Conservation (phyloP, 2,113 vertebrate genomes). For the Manacus vitellinus region DNA sequence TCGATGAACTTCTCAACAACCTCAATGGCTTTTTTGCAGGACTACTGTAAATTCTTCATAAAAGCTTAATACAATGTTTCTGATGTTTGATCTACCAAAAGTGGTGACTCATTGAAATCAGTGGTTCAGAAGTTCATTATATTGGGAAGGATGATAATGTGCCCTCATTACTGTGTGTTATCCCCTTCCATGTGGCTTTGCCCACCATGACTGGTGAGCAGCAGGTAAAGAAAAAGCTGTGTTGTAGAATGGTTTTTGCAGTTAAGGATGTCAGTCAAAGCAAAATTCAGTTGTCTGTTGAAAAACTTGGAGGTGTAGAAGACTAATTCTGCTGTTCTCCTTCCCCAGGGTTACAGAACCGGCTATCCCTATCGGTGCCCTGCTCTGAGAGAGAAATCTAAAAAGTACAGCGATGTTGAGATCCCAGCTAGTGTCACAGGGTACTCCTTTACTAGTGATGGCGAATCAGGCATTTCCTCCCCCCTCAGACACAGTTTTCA, state of each 20-base stretch:
- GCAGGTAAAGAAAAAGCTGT: not conserved
- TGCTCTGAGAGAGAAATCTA: conserved; percentile 92
- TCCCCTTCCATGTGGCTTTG: not conserved
- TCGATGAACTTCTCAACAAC: not conserved
- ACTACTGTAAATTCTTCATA: not conserved
- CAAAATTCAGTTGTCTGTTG: not conserved
- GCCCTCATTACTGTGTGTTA: not conserved
- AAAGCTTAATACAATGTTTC: not conserved
- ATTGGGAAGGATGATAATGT: not conserved
- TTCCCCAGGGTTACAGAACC: conserved; percentile 91
- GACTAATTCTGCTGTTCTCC: not conserved
- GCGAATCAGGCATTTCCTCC: conserved; percentile 93
- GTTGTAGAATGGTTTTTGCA: not conserved
- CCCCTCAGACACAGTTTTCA: conserved; percentile 99
- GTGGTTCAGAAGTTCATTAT: not conserved
- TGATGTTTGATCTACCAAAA: not conserved
- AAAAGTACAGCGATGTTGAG: conserved; percentile 96
- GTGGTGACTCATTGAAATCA: not conserved
- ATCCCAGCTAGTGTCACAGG: conserved; percentile 87
- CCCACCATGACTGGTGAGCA: not conserved
- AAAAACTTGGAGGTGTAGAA: not conserved
- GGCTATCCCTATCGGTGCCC: conserved; percentile 98
- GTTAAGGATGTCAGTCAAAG: not conserved
- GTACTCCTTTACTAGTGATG: conserved; percentile 90
- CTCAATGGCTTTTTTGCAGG: not conserved